These are phyloP conservation scores for Leptopilina drosophilae DNA, from an alignment of 2,888 invertebrate genomes.

Conservation along the genomic window DNA sequence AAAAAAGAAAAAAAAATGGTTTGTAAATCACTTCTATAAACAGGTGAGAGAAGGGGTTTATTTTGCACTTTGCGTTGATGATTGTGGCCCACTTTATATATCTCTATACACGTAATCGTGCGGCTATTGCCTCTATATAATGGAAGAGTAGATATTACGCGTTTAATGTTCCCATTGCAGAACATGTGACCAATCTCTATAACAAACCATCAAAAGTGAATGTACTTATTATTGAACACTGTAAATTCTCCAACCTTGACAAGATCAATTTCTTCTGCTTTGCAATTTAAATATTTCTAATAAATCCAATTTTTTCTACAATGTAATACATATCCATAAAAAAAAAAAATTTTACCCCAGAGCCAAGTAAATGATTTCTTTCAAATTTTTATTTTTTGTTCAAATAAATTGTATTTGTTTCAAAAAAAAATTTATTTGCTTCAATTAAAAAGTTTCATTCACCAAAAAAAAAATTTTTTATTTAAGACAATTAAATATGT, in stretches of 20 bases:
- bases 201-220: slow-evolving; percentile 21
- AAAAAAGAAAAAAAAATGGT: neutral
- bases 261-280: no score
- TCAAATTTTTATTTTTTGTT: no score
- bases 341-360: no score
- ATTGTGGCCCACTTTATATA: slow-evolving; percentile 15
- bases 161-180: slow-evolving; percentile 17
- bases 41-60: neutral
- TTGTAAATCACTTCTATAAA: neutral
- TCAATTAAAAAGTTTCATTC: neutral
- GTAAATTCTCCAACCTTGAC: neutral
- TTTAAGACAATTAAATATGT: no score
- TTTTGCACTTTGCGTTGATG: neutral
- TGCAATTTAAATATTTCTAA: no score
- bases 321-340: no score
- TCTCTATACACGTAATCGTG: neutral
- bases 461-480: no score
- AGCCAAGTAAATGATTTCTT: no score
- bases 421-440: neutral
- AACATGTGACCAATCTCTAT: neutral
- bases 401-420: neutral
- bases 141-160: slow-evolving; percentile 29
- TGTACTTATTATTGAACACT: slow-evolving; percentile 1
- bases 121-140: neutral
- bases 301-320: no score